These are phyloP conservation scores for Petrocephalus sullivani DNA, from an alignment of 2,797 vertebrate genomes.

Conservation along the genomic window DNA sequence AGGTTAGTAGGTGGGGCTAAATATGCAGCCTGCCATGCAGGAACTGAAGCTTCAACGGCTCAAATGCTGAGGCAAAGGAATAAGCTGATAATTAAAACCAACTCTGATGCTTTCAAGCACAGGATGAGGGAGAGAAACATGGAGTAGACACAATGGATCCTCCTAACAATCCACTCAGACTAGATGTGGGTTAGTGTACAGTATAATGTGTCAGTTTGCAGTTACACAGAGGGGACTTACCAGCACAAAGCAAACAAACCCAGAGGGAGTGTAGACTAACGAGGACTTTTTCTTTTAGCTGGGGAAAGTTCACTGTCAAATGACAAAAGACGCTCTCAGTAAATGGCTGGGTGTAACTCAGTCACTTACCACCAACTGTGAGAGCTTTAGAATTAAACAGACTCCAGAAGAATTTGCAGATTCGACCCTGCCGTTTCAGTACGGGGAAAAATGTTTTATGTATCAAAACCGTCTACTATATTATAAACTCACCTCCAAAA, in stretches of 20 bases:
- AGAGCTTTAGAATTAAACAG: neutral
- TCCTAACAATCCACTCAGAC: neutral
- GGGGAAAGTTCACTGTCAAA: neutral
- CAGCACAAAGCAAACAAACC: neutral
- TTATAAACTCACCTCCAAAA: neutral
- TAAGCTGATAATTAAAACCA: neutral
- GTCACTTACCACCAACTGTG: neutral
- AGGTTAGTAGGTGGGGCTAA: neutral
- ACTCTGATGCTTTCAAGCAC: neutral
- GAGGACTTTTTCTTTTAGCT: conserved; percentile 13
- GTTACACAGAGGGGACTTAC: neutral
- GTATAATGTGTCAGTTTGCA: neutral
- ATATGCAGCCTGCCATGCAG: neutral
- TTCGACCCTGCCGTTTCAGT: neutral
- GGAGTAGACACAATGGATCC: neutral
- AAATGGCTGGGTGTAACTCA: neutral
- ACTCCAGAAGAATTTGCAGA: neutral
- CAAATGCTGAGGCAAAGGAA: neutral
- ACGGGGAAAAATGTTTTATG: neutral
- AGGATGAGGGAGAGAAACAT: neutral
- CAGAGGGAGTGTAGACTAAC: neutral
- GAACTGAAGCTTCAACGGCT: neutral
- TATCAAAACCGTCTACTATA: neutral
- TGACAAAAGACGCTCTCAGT: neutral
- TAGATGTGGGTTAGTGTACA: neutral